These are phyloP conservation scores for Anastatus disparis DNA, from an alignment of 1,140 invertebrate genomes.

Conservation along the genomic window DNA sequence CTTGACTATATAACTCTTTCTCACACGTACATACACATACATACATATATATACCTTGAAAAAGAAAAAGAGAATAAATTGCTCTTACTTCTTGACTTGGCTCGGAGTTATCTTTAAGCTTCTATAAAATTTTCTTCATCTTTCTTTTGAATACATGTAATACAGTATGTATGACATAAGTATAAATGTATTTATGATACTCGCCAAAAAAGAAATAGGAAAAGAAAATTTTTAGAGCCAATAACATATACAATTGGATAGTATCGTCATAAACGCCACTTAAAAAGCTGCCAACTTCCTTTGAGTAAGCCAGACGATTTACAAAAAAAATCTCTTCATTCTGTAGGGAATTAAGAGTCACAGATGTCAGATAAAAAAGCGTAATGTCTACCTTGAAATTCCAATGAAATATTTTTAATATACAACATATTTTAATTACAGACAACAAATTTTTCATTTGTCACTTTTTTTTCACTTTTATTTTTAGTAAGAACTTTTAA, in stretches of 20 bases:
- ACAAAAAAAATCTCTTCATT: constrained; percentile 29
- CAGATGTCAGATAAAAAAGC: too few species aligned
- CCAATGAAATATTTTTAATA: too few species aligned
- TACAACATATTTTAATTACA: too few species aligned
- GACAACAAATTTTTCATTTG: too few species aligned
- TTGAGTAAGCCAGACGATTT: background rate
- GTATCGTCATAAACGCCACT: constrained; percentile 2
- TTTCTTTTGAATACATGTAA: background rate
- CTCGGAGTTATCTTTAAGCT: background rate
- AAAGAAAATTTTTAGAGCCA: constrained; percentile 6
- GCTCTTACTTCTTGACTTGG: background rate
- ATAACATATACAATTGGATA: too few species aligned
- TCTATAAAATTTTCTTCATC: background rate
- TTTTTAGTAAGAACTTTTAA: too few species aligned
- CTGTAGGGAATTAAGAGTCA: background rate
- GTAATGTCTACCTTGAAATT: too few species aligned
- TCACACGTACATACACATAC: too few species aligned
- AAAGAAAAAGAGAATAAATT: constrained; percentile 4
- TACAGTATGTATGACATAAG: background rate
- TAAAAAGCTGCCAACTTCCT: background rate
- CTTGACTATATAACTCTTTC: too few species aligned
- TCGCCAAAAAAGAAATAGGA: background rate
- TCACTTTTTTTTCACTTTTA: too few species aligned
- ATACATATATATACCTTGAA: too few species aligned
- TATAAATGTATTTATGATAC: too few species aligned